Percentiles rank a stretch among this genome's conserved stretches.
phyloP scores from a whole-genome alignment of 2,888 invertebrate genomes.

The Molorchus minor region DNA sequence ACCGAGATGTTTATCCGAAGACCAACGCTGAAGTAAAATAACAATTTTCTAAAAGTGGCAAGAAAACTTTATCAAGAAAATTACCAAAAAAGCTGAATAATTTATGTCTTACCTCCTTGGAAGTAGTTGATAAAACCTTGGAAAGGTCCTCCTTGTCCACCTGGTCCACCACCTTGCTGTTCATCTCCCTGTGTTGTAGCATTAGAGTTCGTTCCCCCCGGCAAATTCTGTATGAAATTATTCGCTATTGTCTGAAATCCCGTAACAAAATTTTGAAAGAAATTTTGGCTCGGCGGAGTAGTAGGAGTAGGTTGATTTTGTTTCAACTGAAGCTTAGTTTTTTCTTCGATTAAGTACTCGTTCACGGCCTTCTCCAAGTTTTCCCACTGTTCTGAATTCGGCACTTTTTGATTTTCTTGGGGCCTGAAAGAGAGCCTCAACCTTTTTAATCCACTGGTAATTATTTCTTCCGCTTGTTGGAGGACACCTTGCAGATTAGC shows the following conservation, averaged over 20 bases:
- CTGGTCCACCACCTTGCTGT: constrained; percentile 25
- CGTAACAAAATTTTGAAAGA: constrained; percentile 40
- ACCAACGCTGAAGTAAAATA: too few species aligned
- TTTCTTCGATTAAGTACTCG: constrained; percentile 40
- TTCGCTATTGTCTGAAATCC: constrained; percentile 39
- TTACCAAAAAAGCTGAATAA: background rate
- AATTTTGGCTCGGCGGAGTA: constrained; percentile 29
- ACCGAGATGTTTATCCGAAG: too few species aligned
- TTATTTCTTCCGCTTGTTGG: constrained; percentile 33
- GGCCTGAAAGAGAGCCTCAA: constrained; percentile 41
- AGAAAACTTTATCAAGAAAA: too few species aligned
- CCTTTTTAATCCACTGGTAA: constrained; percentile 34
- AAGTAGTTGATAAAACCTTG: constrained; percentile 43
- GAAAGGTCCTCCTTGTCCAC: constrained; percentile 32
- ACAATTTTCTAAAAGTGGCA: too few species aligned
- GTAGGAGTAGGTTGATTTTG: constrained; percentile 20
- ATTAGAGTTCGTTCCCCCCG: constrained; percentile 21
- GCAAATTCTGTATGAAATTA: constrained; percentile 42
- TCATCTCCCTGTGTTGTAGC: constrained; percentile 19
- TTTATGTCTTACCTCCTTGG: constrained; percentile 40
- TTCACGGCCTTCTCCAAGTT: constrained; percentile 39
- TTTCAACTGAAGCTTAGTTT: constrained; percentile 30
- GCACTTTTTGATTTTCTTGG: constrained; percentile 28
- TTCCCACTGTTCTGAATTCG: constrained; percentile 42
- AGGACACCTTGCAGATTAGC: constrained; percentile 6